phyloP scores from a whole-genome alignment of 2,797 vertebrate genomes.

The Chiloscyllium punctatum region DNA sequence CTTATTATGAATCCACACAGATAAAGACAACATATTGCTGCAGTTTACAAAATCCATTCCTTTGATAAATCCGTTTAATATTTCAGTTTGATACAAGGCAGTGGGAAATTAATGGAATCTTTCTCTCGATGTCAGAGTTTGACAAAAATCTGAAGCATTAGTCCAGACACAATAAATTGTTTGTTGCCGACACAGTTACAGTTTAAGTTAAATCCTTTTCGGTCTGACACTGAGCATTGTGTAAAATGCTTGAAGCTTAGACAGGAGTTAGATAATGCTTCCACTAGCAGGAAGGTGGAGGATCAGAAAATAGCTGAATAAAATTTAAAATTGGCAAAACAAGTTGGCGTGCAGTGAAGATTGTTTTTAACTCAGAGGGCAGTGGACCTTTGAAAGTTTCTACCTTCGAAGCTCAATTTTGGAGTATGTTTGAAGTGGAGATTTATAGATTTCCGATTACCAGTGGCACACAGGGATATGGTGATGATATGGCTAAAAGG shows the following conservation, averaged over 20 bases:
- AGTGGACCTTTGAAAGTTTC: background rate
- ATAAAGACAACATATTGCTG: background rate
- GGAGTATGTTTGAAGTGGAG: too few relatives aligned
- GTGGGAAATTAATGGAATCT: background rate
- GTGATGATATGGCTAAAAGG: too few relatives aligned
- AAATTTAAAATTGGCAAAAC: background rate
- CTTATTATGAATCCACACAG: background rate
- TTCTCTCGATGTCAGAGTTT: background rate
- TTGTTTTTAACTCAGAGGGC: background rate
- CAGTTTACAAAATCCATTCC: background rate
- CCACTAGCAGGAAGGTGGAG: background rate
- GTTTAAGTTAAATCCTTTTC: background rate
- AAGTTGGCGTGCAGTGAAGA: background rate
- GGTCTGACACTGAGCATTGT: background rate
- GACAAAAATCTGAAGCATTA: background rate
- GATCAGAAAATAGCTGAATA: background rate
- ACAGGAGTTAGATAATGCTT: background rate
- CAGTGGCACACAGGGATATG: too few relatives aligned
- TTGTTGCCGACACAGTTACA: background rate
- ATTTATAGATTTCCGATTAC: too few relatives aligned
- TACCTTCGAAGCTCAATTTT: too few relatives aligned
- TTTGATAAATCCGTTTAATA: background rate
- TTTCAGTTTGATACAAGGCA: background rate
- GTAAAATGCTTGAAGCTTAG: background rate
- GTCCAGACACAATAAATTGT: background rate